These are phyloP conservation scores for Drosophila lacertosa DNA, from an alignment of 1,140 invertebrate species.

Conservation along the genomic window DNA sequence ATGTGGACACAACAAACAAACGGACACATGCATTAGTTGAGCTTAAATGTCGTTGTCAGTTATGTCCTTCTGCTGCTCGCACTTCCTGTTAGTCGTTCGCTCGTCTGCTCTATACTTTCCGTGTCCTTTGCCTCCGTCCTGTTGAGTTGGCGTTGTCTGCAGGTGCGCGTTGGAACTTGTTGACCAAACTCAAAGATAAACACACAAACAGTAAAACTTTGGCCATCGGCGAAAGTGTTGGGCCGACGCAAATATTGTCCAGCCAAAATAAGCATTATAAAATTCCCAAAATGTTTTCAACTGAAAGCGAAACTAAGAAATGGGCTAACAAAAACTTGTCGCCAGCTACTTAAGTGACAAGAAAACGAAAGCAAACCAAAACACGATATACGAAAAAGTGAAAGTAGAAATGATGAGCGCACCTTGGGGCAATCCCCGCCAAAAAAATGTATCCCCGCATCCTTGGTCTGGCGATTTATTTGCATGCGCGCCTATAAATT, in stretches of 20 bases:
- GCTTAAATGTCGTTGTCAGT: constrained; percentile 69
- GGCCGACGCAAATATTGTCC: constrained; percentile 55
- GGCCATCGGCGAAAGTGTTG: constrained; percentile 63
- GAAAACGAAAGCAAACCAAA: constrained; percentile 12
- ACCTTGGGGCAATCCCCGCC: constrained; percentile 24
- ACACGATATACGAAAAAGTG: not conserved
- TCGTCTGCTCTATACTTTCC: constrained; percentile 14
- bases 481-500: constrained; percentile 83
- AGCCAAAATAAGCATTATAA: constrained; percentile 77
- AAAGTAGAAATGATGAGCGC: constrained; percentile 36
- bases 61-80: constrained; percentile 22
- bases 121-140: constrained; percentile 8
- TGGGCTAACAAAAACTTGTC: constrained; percentile 39
- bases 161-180: constrained; percentile 74
- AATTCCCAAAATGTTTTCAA: constrained; percentile 70
- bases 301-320: constrained; percentile 57
- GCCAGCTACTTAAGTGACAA: not conserved
- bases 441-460: not conserved
- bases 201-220: constrained; percentile 60
- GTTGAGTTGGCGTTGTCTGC: constrained; percentile 46
- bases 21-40: constrained; percentile 79
- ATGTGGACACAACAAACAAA: constrained; percentile 75
- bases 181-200: constrained; percentile 80
- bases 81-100: constrained; percentile 1
- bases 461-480: constrained; percentile 68